Evolutionary conservation across 2,797 vertebrate genomes (phyloP).

Genomic region (Macrochelys suwanniensis): DNA sequence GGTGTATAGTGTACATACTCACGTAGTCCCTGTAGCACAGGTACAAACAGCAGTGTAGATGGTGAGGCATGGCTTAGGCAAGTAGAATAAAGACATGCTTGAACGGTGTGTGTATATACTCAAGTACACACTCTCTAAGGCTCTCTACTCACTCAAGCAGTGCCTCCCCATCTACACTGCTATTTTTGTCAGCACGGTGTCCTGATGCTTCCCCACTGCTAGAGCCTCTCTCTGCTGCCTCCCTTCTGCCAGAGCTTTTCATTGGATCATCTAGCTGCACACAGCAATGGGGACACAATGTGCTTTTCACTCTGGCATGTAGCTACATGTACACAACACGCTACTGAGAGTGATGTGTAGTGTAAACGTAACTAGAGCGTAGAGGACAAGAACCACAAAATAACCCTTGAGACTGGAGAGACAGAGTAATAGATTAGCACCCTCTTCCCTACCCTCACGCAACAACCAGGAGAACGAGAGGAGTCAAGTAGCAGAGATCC

Average conservation of each 20-base stretch:
- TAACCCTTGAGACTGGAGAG: fast-evolving
- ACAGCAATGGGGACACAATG: too few species aligned
- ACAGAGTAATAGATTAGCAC: neutral
- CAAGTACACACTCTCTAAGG: neutral
- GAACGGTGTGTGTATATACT: neutral
- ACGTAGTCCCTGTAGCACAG: neutral
- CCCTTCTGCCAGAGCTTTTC: too few species aligned
- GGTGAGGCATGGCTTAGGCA: neutral
- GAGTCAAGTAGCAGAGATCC: neutral
- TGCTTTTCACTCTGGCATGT: neutral
- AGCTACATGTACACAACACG: neutral
- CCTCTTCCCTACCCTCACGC: too few species aligned
- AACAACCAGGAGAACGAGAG: neutral
- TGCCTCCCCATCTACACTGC: neutral
- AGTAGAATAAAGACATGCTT: neutral
- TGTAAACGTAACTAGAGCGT: neutral
- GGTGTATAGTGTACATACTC: neutral
- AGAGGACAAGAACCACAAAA: neutral
- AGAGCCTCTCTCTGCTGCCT: too few species aligned
- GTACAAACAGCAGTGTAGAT: neutral
- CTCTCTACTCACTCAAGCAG: neutral
- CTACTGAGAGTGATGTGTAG: neutral
- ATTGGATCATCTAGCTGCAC: too few species aligned
- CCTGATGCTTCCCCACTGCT: too few species aligned
- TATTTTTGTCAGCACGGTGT: too few species aligned